Base-by-base conservation (phyloP, 2,113 vertebrate species). In the Papio anubis region DNA sequence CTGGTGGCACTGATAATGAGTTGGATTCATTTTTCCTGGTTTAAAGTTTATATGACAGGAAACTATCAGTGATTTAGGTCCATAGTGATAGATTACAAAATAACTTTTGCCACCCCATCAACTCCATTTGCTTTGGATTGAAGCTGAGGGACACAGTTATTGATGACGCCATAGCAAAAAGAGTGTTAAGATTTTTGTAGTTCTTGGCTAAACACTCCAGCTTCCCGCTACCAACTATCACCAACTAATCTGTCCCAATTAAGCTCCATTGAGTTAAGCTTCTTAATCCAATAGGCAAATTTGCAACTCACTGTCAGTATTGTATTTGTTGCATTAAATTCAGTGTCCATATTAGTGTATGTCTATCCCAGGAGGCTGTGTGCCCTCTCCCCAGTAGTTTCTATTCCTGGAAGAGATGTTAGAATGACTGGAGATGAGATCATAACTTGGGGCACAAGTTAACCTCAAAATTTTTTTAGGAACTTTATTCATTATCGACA, bases 261-360 rank as follows among this genome's bases (percentile, higher is more conserved):
- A 80, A 96, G 50, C 52, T 88, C 21, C 18, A 43, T 1, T 82
- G 10, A 96, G 52, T 66, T 84, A 50, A 43, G 1, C 3, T 78
- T 72, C 7, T 48, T 64, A 64, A 50, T 85, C 55, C 64, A 89
- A 55, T n/a, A 76, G 2, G 3, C 25, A 10, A 81, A 70, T 61
- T 81, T 25, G 57, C 32, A 59, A 52, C 76, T 92, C 57, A 27
- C 14, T 84, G 11, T 4, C 16, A 75, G 27, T 57, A 68, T 84
- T 90, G 94, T 76, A 84, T 95, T 97, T 27, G 72, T 25, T 72
- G 78, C 11, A 92, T 55, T 45, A 72, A 91, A 72, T 70, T 94
- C 52, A 88, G 32, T 68, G 16, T 61, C n/a, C 59, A 78, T 7
- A 30, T 59, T 85, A 23, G 32, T 64, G 25, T 59, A 8, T 72